Percentiles rank a stretch among this genome's conserved stretches.
These are phyloP conservation scores for Barnardius zonarius DNA, from an alignment of 2,113 vertebrate genomes.

Conservation along the genomic window DNA sequence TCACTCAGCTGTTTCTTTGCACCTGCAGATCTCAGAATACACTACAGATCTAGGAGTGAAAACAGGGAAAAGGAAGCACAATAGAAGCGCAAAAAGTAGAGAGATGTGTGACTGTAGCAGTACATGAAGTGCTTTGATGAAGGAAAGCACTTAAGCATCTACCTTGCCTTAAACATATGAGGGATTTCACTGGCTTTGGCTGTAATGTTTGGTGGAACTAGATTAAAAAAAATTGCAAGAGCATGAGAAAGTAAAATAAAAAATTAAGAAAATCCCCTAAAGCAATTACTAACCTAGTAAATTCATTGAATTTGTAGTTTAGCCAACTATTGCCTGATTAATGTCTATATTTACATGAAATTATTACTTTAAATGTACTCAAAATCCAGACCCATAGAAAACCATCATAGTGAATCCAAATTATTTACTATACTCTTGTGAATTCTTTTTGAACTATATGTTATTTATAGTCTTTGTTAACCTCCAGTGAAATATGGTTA, in stretches of 20 bases:
- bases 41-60: background rate
- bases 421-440: background rate
- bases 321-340: background rate
- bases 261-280: background rate
- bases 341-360: background rate
- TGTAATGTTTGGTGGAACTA: background rate
- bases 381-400: background rate
- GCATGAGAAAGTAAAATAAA: background rate
- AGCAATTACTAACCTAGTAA: background rate
- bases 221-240: background rate
- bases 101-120: background rate
- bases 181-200: background rate
- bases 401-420: background rate
- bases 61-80: background rate
- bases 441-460: background rate
- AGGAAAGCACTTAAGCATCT: background rate
- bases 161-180: background rate
- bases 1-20: background rate
- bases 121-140: background rate
- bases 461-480: background rate
- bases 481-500: background rate
- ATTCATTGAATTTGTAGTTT: background rate
- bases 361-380: background rate
- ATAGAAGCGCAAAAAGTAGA: background rate
- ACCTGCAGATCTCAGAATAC: background rate